phyloP scores from a whole-genome alignment of 2,888 invertebrate species.

The Xanthorhoe spadicearia region DNA sequence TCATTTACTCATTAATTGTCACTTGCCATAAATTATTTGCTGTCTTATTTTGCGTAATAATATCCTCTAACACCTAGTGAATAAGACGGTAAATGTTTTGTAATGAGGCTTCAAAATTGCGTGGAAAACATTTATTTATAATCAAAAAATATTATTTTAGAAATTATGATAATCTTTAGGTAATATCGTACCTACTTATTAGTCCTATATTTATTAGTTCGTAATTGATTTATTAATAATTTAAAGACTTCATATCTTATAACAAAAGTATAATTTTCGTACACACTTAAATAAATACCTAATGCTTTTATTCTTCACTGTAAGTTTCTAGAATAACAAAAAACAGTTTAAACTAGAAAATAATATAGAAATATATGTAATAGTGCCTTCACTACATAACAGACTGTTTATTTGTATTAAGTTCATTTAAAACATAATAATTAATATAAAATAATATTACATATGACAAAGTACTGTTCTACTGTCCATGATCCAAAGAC shows the following conservation, averaged over 20 bases:
- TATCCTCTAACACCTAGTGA: neutral
- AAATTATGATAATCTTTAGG: conserved; percentile 8
- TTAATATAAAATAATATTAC: neutral
- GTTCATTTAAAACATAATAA: neutral
- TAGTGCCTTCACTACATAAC: conserved; percentile 30
- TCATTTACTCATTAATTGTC: neutral
- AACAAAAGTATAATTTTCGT: neutral
- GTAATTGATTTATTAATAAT: neutral
- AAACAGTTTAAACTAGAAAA: neutral
- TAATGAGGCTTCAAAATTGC: conserved; percentile 11
- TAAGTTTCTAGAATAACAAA: neutral
- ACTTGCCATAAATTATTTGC: conserved; percentile 20
- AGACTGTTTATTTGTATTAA: conserved; percentile 17
- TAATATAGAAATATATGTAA: conserved; percentile 10
- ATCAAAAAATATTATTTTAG: neutral
- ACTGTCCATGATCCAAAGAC: conserved; percentile 21
- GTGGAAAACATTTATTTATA: neutral
- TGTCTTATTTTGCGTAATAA: conserved; percentile 19
- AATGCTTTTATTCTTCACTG: neutral
- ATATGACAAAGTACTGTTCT: neutral
- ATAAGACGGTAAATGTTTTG: conserved; percentile 14
- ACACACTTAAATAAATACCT: too few species aligned
- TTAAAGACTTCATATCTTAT: neutral
- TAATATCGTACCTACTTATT: conserved; percentile 8
- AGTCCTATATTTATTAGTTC: conserved; percentile 3